Base-by-base conservation (phyloP, 2,113 vertebrate genomes). In the Microcebus murinus region DNA sequence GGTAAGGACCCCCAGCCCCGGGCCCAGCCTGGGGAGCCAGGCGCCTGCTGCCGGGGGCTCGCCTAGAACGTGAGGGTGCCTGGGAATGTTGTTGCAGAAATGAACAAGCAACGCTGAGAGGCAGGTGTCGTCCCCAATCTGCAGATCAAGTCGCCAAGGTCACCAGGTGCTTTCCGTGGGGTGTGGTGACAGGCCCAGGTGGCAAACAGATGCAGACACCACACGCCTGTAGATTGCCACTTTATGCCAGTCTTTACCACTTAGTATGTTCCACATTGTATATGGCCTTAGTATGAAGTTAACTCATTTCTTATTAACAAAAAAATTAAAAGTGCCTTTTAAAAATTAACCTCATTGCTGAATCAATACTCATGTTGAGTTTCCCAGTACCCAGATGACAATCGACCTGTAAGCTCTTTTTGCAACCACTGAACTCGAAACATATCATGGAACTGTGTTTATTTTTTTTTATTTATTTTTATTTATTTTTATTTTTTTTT, bases 301-400 rank as follows among this genome's bases (percentile, higher is more conserved):
- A 63, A 67, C 17, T 61, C 25, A 34, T 45, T 82, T 70, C 13
- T 80, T 90, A 18, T 90, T 57, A 59, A 86, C 39, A 63, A 45
- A 48, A 74, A 65, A 17, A n/a, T 71, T 91, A 18, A 93, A 74
- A 55, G 65, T 27, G 12, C 48, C 67, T 55, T 84, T 81, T 23
- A 27, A 68, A 96, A 93, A 79, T 52, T 82, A 52, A 97, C 27
- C 36, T 90, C 20, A 57, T 29, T 36, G 21, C 23, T 42, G 77
- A 87, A 55, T 4, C 11, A 55, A 17, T 3, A 50, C 25, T 63
- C 14, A 27, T 0, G 2, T 1, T 85, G 29, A n/a, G 7, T 59
- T 85, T 48, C 18, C 39, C 55, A 29, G 23, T 63, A 4, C 34
- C 73, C 17, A 13, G 39, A 76, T n/a, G 34, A 36, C 21, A 10